Conservation (phyloP, 2,888 invertebrate species). For the Ennomos erosarius region DNA sequence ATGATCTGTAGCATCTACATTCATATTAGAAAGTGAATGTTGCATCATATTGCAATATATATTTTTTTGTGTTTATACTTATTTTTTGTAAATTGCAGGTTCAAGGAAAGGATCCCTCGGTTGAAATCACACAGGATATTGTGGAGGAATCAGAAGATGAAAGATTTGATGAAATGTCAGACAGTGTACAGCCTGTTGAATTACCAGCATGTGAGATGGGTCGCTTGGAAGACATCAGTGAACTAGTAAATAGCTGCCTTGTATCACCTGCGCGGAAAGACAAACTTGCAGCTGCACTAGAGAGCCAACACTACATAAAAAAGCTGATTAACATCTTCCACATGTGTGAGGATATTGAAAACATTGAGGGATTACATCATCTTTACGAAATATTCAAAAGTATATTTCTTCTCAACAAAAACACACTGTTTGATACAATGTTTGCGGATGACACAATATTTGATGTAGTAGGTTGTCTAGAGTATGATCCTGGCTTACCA, state of each 20-base stretch:
- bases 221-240: constrained; percentile 97
- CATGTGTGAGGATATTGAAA: constrained; percentile 98
- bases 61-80: not conserved
- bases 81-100: constrained; percentile 85
- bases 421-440: constrained; percentile 98
- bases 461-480: constrained; percentile 99
- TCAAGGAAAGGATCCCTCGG: constrained; percentile 99
- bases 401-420: constrained; percentile 99
- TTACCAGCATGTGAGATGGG: constrained; percentile 97
- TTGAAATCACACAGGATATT: constrained; percentile 98
- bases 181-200: constrained; percentile 96
- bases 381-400: constrained; percentile 99
- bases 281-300: constrained; percentile 96
- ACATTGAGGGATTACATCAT: constrained; percentile 96
- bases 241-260: constrained; percentile 94
- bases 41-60: not conserved
- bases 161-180: constrained; percentile 97
- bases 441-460: constrained; percentile 98
- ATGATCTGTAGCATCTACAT: not conserved
- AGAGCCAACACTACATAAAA: constrained; percentile 97
- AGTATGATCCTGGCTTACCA: constrained; percentile 96
- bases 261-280: constrained; percentile 96
- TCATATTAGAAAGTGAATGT: constrained; percentile 2
- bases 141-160: constrained; percentile 99
- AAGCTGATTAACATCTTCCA: constrained; percentile 98